Base-by-base conservation (phyloP, 1,140 invertebrate species). In the Drosophila mauritiana region DNA sequence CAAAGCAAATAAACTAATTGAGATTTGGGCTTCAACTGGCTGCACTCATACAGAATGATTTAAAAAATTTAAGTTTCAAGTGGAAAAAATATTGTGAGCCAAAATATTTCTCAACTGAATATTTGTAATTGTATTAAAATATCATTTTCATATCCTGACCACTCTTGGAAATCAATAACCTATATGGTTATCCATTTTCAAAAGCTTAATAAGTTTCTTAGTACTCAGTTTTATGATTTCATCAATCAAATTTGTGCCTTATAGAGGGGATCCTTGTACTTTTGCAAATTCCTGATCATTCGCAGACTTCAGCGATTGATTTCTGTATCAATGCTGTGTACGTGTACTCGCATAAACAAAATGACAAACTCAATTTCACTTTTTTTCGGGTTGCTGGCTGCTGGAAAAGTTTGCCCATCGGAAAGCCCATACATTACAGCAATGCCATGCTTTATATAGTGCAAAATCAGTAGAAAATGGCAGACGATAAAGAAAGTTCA, bases 371-470 rank as follows among this genome's bases (percentile, higher is more conserved):
- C 80, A 80, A 88, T 88, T 89, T 88, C 84, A 88, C 84, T 88
- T 88, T 89, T 88, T 72, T 64, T 37, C 61, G 64, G 40, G 25
- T 17, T 64, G 22, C 48, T 43, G 74, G 36, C 45, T 45, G 36
- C 46, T 51, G 63, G 43, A 52, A 85, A 85, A 64, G 55, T 82
- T 82, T 70, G 84, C 51, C 63, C 59, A 65, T 56, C 73, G 39
- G 22, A 67, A 49, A 34, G 63, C 55, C 63, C 63, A 78, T 70
- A 83, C 67, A 88, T 83, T 89, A 86, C 76, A 62, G 78, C 83
- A 82, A 86, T 86, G 69, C 78, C 80, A 80, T 89, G 84, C 84
- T 89, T 83, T 89, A 90, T 89, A 89, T 84, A 89, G 84, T 84
- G 84, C 80, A 84, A 88, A 89, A 88, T 88, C 84, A 88, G 79